Evolutionary conservation across 2,888 invertebrate genomes (phyloP), one percentile per base, ranked within the genome.

Genomic region (Trissolcus brochymenae): DNA sequence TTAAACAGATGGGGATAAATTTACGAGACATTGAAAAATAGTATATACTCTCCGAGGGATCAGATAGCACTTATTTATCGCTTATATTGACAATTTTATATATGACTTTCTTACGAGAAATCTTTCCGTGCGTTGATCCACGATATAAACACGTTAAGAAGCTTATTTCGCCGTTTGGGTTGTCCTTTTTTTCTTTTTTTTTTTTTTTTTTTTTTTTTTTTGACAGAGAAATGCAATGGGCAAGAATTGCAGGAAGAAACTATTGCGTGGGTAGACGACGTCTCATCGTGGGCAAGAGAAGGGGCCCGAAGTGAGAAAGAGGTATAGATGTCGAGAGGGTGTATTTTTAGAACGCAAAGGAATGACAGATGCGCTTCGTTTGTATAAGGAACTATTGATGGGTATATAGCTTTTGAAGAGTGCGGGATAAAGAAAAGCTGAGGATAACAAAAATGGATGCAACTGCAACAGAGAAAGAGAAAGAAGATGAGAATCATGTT

Each of bases 311-410:
- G 53, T n/a, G 50, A 64, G 64, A 29, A 67, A 61, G 66, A 66
- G 41, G 54, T 59, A 35, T 59, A 14, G 57, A 62, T 50, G 56
- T 67, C 56, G 66, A 67, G 29, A 29, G 62, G 79, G 78, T 79
- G 82, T 87, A 87, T 86, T 86, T 86, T 86, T 87, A 87, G 86
- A 81, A 76, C 81, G 81, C 81, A 82, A 82, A 83, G 85, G 87
- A 87, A 86, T 86, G 87, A 86, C 87, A 86, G 86, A 85, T 84
- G 82, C 84, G 86, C 84, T 83, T 82, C 78, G 82, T 81, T 84
- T 85, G 83, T 83, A 87, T 81, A 85, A 86, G 83, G 78, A 82
- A 85, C 87, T 87, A 87, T 87, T 87, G 87, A 87, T 87, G 86
- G 86, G 85, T 29, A 43, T 43, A 14, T 84, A 75, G 78, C 79